Evolutionary conservation across 2,888 invertebrate genomes (phyloP).

Genomic region (Erebia ligea): DNA sequence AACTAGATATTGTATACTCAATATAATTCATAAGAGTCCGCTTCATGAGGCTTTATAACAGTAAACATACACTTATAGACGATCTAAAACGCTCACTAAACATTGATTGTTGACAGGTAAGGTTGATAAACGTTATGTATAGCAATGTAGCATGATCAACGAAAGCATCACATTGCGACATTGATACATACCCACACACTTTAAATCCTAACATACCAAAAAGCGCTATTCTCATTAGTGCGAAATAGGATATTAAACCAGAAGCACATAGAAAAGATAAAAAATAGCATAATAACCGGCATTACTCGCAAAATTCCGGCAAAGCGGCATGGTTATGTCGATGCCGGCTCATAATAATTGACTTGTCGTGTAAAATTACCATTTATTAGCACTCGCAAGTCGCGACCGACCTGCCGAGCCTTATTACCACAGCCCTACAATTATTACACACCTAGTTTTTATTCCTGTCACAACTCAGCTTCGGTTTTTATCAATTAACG

Average conservation of each 20-base stretch:
- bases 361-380: constrained; percentile 81
- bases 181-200: too few species aligned
- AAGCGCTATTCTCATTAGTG: not conserved
- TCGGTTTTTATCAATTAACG: constrained; percentile 9
- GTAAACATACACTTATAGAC: too few species aligned
- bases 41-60: too few species aligned
- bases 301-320: constrained; percentile 55
- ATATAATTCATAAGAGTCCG: too few species aligned
- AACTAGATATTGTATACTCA: not conserved
- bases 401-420: constrained; percentile 49
- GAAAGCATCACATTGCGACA: too few species aligned
- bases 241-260: not conserved
- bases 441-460: constrained; percentile 60
- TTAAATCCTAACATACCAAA: not conserved
- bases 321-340: constrained; percentile 73
- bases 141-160: too few species aligned
- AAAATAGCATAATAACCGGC: constrained; percentile 34
- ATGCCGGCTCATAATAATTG: constrained; percentile 77
- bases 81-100: too few species aligned
- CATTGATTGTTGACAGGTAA: too few species aligned
- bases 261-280: constrained; percentile 15
- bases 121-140: too few species aligned
- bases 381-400: constrained; percentile 74
- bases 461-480: constrained; percentile 31
- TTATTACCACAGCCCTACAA: constrained; percentile 68